These are phyloP conservation scores for Cyprinus carpio DNA, from an alignment of 2,113 vertebrate species.

Conservation along the genomic window DNA sequence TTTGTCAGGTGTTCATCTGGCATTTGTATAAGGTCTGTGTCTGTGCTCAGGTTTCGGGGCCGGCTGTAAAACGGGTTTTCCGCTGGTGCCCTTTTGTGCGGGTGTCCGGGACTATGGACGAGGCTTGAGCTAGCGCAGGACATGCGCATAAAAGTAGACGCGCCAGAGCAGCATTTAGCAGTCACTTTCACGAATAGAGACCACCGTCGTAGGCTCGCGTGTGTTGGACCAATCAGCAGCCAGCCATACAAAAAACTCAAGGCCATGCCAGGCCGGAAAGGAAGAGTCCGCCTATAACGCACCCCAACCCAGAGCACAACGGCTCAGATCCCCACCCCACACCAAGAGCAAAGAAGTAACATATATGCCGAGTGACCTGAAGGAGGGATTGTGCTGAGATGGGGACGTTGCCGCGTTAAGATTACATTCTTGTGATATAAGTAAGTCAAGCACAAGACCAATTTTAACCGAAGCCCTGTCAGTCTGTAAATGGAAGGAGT, in stretches of 20 bases:
- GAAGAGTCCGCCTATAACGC: no score
- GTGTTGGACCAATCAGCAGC: conserved; percentile 73
- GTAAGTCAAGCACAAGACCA: conserved; percentile 10
- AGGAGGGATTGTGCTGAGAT: conserved; percentile 81
- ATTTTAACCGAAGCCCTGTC: no score
- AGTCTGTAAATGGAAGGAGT: no score
- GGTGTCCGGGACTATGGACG: conserved; percentile 87
- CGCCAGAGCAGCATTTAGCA: conserved; percentile 91
- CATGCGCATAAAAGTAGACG: conserved; percentile 80
- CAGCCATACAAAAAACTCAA: no score
- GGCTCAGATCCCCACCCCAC: conserved; percentile 64
- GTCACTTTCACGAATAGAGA: conserved; percentile 91
- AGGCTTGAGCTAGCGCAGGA: conserved; percentile 87
- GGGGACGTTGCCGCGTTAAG: background rate
- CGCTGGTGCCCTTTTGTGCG: conserved; percentile 95
- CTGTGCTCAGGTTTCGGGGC: conserved; percentile 85
- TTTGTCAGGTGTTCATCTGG: background rate
- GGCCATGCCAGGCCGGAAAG: conserved; percentile 70
- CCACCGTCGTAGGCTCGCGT: conserved; percentile 78
- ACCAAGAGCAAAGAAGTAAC: conserved; percentile 70
- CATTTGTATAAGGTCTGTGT: background rate
- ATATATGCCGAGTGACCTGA: conserved; percentile 70
- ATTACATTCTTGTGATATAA: background rate
- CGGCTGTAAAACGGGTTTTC: conserved; percentile 91
- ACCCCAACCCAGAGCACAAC: conserved; percentile 65